Conservation (phyloP, 2,113 vertebrate species). For the Sturnira hondurensis region DNA sequence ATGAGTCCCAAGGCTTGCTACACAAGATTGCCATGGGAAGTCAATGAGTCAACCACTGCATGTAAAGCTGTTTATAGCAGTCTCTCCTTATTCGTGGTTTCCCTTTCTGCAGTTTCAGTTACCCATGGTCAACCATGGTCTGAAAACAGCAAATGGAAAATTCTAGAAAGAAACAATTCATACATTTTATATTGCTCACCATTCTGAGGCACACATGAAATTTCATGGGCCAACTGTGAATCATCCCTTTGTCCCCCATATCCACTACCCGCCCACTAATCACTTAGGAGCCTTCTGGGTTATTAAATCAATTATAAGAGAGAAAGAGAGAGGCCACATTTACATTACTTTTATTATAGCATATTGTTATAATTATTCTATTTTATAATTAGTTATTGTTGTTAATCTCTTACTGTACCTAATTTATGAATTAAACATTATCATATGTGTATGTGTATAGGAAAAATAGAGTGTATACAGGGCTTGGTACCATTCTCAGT, state of each 20-base stretch:
- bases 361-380: neutral
- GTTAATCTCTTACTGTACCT: neutral
- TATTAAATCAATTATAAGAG: neutral
- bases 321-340: neutral
- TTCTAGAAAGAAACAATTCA: neutral
- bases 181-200: neutral
- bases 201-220: neutral
- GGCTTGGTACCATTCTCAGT: neutral
- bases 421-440: neutral
- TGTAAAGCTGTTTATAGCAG: neutral
- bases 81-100: neutral
- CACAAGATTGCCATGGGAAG: neutral
- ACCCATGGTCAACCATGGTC: neutral
- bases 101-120: neutral
- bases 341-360: neutral
- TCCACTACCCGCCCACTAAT: neutral
- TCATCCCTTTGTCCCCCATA: neutral
- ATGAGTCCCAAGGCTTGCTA: accelerated
- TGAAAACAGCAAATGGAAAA: neutral
- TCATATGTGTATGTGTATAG: too few species aligned
- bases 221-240: neutral
- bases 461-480: neutral
- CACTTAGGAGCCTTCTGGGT: neutral
- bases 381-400: neutral
- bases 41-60: accelerated